Percentiles rank a stretch among this genome's conserved stretches.
phyloP scores from a whole-genome alignment of 2,113 vertebrate genomes.

The Pogona vitticeps region DNA sequence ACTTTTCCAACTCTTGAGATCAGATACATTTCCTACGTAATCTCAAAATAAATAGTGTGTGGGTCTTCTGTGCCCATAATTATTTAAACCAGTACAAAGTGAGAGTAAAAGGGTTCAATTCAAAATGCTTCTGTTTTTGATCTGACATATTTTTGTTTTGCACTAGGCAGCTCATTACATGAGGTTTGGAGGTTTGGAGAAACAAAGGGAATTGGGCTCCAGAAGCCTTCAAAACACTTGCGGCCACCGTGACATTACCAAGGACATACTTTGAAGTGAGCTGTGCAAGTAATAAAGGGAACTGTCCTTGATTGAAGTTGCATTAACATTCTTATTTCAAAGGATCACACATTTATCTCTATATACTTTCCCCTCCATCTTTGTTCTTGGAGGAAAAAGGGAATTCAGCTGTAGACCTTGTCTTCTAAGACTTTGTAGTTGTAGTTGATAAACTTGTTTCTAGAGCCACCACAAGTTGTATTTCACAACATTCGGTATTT shows the following conservation, averaged over 20 bases:
- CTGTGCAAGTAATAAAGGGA: neutral
- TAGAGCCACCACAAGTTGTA: neutral
- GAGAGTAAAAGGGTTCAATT: neutral
- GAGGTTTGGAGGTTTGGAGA: neutral
- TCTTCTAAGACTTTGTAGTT: neutral
- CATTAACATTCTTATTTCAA: slow-evolving; percentile 21
- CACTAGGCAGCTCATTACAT: neutral
- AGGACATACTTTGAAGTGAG: slow-evolving; percentile 17
- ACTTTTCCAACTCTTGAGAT: neutral
- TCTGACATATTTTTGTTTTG: neutral
- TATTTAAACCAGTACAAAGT: slow-evolving; percentile 1
- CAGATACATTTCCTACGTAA: neutral
- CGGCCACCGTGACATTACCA: slow-evolving; percentile 8
- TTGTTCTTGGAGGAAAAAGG: slow-evolving; percentile 4
- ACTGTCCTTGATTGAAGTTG: slow-evolving; percentile 17
- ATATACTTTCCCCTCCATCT: neutral
- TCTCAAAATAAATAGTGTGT: neutral
- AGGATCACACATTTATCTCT: slow-evolving; percentile 8
- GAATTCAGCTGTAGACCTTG: neutral
- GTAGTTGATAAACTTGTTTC: neutral
- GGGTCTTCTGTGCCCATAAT: neutral
- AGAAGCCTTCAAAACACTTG: slow-evolving; percentile 9
- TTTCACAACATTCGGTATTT: neutral
- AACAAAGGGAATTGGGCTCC: neutral
- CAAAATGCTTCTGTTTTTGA: slow-evolving; percentile 5